Conservation (phyloP, 2,113 vertebrate species). For the Oceanites oceanicus region DNA sequence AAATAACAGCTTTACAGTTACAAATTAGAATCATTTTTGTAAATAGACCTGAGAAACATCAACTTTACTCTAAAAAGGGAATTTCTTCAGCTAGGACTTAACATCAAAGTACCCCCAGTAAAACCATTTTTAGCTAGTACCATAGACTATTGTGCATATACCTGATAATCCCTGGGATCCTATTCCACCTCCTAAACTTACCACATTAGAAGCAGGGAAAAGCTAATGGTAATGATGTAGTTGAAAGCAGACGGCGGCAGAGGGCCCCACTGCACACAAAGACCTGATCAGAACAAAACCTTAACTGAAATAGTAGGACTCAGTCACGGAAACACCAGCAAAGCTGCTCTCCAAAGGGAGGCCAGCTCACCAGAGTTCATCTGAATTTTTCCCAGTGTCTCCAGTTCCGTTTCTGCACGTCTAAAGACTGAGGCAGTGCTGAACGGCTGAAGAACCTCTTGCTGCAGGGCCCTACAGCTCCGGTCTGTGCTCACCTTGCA, state of each 20-base stretch:
- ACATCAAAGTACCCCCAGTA: neutral
- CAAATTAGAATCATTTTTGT: neutral
- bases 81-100: neutral
- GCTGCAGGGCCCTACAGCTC: neutral
- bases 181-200: neutral
- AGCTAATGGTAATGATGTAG: neutral
- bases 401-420: neutral
- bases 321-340: accelerated
- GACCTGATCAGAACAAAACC: neutral
- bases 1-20: neutral
- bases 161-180: neutral
- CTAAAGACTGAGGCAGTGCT: neutral
- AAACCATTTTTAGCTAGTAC: neutral
- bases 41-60: neutral
- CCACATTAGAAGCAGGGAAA: neutral
- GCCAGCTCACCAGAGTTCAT: neutral
- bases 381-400: neutral
- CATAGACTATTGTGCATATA: neutral
- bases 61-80: neutral
- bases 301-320: neutral
- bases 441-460: neutral
- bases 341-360: neutral
- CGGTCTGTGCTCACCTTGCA: neutral
- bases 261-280: neutral
- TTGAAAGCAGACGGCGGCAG: neutral